These are phyloP conservation scores for Magallana nippona DNA, from an alignment of 2,888 invertebrate species.

Conservation along the genomic window DNA sequence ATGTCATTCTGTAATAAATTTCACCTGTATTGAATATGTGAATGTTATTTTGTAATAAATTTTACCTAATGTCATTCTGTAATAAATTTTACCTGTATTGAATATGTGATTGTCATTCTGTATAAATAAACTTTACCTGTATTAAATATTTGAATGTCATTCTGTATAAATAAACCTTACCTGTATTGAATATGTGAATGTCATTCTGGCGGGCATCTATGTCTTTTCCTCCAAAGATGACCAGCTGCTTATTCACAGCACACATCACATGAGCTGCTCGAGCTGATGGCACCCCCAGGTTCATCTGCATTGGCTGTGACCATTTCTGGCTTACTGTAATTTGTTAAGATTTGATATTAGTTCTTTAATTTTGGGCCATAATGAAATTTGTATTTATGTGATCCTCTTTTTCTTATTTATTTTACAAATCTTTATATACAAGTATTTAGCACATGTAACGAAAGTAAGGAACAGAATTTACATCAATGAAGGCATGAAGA, in stretches of 20 bases:
- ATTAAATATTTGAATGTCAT: conserved; percentile 78
- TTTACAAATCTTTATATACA: no score
- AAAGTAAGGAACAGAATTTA: no score
- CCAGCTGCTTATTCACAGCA: conserved; percentile 69
- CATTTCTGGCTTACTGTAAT: conserved; percentile 70
- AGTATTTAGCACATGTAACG: no score
- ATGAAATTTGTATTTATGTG: no score
- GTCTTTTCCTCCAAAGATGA: conserved; percentile 78
- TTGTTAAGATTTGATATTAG: not conserved
- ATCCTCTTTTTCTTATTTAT: no score
- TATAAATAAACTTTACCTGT: conserved; percentile 69
- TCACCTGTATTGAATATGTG: conserved; percentile 77
- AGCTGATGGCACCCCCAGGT: conserved; percentile 74
- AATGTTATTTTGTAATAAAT: conserved; percentile 77
- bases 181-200: conserved; percentile 76
- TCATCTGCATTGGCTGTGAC: conserved; percentile 78
- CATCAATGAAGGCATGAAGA: no score
- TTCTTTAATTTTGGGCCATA: not conserved
- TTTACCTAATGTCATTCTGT: no score
- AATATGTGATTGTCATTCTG: conserved; percentile 78
- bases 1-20: conserved; percentile 74
- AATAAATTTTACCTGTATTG: conserved; percentile 72
- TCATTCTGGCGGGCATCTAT: conserved; percentile 76
- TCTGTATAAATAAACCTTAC: conserved; percentile 68
- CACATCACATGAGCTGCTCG: conserved; percentile 78